Conservation (phyloP, 1,140 invertebrate genomes). For the Zaprionus kolodkinae region DNA sequence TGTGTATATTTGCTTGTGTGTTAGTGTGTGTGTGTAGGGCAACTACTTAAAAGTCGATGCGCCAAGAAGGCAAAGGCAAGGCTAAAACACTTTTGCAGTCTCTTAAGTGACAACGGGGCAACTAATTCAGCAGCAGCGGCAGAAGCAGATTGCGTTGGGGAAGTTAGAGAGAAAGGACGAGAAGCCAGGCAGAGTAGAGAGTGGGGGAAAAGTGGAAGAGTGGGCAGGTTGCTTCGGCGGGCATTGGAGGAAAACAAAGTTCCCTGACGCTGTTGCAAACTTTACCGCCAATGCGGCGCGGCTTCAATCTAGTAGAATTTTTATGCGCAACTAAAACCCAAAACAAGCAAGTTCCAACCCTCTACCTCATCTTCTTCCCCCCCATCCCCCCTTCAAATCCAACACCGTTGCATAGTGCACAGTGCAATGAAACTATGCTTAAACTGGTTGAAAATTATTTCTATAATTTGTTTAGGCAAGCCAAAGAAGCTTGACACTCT, state of each 20-base stretch:
- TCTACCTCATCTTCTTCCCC: not conserved
- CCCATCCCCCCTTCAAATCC: not conserved
- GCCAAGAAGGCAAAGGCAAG: conserved; percentile 58
- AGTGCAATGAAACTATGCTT: not conserved
- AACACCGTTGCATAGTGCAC: not conserved
- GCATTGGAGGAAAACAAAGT: conserved; percentile 55
- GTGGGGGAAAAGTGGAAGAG: not conserved
- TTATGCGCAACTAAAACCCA: conserved; percentile 63
- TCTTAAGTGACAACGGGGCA: conserved; percentile 71
- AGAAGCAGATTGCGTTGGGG: not conserved
- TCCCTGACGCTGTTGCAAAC: conserved; percentile 66
- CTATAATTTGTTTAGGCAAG: not conserved
- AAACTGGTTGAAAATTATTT: not conserved
- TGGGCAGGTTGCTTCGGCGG: not conserved
- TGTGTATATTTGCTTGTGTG: conserved; percentile 10
- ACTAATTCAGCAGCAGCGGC: conserved; percentile 11
- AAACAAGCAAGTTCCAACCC: conserved; percentile 45
- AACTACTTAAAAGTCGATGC: conserved; percentile 80
- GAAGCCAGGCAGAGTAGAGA: too few species aligned
- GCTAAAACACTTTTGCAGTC: conserved; percentile 77
- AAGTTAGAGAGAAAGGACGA: not conserved
- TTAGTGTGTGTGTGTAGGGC: conserved; percentile 21
- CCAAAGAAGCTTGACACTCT: too few species aligned
- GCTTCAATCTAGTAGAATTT: conserved; percentile 61
- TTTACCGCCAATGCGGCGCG: conserved; percentile 79